Conservation (phyloP, 2,113 vertebrate genomes). For the Apistogramma diplotaenia region DNA sequence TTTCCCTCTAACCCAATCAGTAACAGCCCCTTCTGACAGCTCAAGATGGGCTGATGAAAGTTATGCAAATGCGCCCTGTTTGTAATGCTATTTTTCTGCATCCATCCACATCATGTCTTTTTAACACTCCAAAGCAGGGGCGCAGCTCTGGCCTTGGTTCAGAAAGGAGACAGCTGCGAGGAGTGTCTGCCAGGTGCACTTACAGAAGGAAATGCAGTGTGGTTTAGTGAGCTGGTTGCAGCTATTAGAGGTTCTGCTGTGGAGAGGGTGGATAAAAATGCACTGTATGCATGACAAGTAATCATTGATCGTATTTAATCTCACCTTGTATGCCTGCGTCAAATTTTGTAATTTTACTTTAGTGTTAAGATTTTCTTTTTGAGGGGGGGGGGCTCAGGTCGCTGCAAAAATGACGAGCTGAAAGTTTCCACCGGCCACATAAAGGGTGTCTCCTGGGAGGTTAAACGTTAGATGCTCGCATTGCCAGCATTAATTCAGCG, state of each 20-base stretch:
- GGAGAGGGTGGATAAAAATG: not conserved
- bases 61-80: slow-evolving; percentile 76
- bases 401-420: slow-evolving; percentile 55
- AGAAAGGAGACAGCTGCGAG: slow-evolving; percentile 40
- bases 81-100: slow-evolving; percentile 72
- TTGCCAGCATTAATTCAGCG: slow-evolving; percentile 63
- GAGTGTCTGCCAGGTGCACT: slow-evolving; percentile 14
- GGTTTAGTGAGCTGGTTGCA: slow-evolving; percentile 17
- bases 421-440: slow-evolving; percentile 40
- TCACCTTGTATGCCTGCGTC: not conserved
- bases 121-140: slow-evolving; percentile 58
- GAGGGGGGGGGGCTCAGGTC: slow-evolving; percentile 24
- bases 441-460: slow-evolving; percentile 49
- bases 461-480: slow-evolving; percentile 77
- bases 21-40: slow-evolving; percentile 67
- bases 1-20: slow-evolving; percentile 71
- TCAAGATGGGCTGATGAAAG: slow-evolving; percentile 76
- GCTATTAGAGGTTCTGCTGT: not conserved
- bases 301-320: not conserved
- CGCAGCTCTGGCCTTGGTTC: slow-evolving; percentile 16
- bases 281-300: not conserved
- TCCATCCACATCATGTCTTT: slow-evolving; percentile 64
- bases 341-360: not conserved
- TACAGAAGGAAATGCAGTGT: not conserved
- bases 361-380: not conserved